A percentile compares a stretch with the other conserved stretches of the same genome.
Evolutionary conservation across 1,140 invertebrate species (phyloP).

Genomic region (Ridgeia piscesae): DNA sequence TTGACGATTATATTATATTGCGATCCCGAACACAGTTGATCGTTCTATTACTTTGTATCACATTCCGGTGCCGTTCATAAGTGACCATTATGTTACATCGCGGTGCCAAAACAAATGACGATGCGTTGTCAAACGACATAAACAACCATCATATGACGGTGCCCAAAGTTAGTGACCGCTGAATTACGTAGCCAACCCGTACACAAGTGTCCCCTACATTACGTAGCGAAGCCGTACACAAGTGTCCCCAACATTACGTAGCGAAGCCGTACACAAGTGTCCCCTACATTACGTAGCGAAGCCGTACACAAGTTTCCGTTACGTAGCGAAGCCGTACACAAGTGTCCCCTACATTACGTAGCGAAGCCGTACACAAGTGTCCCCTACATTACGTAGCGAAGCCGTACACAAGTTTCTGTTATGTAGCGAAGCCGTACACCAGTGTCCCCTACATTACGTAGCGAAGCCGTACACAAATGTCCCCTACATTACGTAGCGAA

Average conservation of each 20-base stretch:
- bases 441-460: neutral
- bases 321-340: neutral
- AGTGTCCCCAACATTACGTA: neutral
- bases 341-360: neutral
- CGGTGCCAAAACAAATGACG: too few relatives aligned
- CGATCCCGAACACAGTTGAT: too few relatives aligned
- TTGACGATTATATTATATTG: too few relatives aligned
- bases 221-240: neutral
- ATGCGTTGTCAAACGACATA: too few relatives aligned
- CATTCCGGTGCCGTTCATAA: too few relatives aligned
- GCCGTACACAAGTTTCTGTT: neutral
- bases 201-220: too few relatives aligned
- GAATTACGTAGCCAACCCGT: too few relatives aligned
- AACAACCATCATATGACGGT: too few relatives aligned
- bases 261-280: neutral
- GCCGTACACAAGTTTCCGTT: neutral
- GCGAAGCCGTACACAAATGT: neutral
- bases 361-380: too few relatives aligned
- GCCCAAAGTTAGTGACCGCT: too few relatives aligned
- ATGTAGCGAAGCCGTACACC: neutral
- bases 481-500: neutral
- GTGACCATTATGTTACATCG: too few relatives aligned
- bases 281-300: neutral
- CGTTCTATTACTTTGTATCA: too few relatives aligned
- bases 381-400: neutral